Evolutionary conservation across 2,113 vertebrate genomes (phyloP).

Genomic region (Menidia beryllina): DNA sequence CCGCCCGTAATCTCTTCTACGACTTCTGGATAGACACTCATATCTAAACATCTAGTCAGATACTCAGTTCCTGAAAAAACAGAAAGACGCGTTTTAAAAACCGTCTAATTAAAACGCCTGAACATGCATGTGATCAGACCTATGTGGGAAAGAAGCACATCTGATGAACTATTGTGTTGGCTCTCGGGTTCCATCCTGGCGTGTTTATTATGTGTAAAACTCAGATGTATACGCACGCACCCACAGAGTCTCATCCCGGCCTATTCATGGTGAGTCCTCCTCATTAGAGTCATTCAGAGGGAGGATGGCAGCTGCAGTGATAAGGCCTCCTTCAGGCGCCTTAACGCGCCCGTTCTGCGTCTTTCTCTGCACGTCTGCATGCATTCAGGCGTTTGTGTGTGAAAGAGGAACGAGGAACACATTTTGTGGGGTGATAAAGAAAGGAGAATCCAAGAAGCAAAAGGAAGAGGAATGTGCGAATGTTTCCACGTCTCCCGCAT

Average conservation of each 20-base stretch:
- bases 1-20: no score
- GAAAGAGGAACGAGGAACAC: neutral
- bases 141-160: no score
- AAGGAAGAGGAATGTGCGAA: neutral
- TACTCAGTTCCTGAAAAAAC: no score
- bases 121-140: no score
- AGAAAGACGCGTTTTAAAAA: no score
- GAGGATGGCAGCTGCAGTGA: slow-evolving; percentile 54
- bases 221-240: slow-evolving; percentile 4
- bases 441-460: neutral
- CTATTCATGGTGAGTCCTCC: slow-evolving; percentile 44
- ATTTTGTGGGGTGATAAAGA: slow-evolving; percentile 4
- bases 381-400: neutral
- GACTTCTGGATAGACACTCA: no score
- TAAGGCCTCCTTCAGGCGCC: slow-evolving; percentile 32
- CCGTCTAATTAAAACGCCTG: no score
- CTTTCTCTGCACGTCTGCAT: neutral
- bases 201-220: slow-evolving; percentile 30
- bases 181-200: slow-evolving; percentile 18
- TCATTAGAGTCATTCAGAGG: slow-evolving; percentile 69
- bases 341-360: slow-evolving; percentile 13
- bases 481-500: slow-evolving; percentile 3
- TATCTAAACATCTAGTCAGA: no score
- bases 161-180: slow-evolving; percentile 43
- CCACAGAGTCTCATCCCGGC: slow-evolving; percentile 13